Base-by-base conservation (phyloP, 2,888 invertebrate genomes). In the Spodoptera exigua region DNA sequence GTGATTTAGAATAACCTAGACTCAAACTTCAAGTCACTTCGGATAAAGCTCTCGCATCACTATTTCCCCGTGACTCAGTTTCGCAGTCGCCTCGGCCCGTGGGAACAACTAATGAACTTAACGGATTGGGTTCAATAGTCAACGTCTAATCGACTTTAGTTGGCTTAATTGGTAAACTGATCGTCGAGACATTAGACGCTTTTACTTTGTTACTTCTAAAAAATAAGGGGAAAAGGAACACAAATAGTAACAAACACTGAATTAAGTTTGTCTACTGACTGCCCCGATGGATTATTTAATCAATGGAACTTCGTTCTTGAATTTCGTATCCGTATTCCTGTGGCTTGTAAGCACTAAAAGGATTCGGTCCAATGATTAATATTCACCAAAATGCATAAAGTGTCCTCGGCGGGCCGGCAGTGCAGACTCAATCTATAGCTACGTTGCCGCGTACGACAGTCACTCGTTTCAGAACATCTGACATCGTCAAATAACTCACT, bases 401-500 rank as follows among this genome's bases (percentile, higher is more conserved):
- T 58, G 63, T 70, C 52, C 51, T 56, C 58, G 58, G 51, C 39
- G 39, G 44, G 47, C 32, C 41, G 45, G 58, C 67, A 48, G 45
- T 37, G 41, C 49, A 36, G 53, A 74, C 58, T 75, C 61, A 75
- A 63, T 71, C 68, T 55, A 43, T 59, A 65, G 18, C 37, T 71
- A 69, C 61, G 67, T 67, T 53, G 46, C 57, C 57, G 60, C 61
- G 63, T 72, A 72, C 63, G 70, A 72, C 74, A 74, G 75, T 76
- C 81, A 83, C 81, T 84, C 81, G 80, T 81, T 81, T 57, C 43
- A 67, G 49, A 68, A 79, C 81, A 83, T 85, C 86, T 82, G 83
- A 85, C 86, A 86, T 84, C 86, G 85, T 89, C 89, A 88, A 89
- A 90, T 91, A 91, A 90, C 85, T 91, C 88, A 89, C 83, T 89